Percentiles rank a stretch among this genome's conserved stretches.
These are phyloP conservation scores for Hemaris fuciformis DNA, from an alignment of 2,888 invertebrate species.

Conservation along the genomic window DNA sequence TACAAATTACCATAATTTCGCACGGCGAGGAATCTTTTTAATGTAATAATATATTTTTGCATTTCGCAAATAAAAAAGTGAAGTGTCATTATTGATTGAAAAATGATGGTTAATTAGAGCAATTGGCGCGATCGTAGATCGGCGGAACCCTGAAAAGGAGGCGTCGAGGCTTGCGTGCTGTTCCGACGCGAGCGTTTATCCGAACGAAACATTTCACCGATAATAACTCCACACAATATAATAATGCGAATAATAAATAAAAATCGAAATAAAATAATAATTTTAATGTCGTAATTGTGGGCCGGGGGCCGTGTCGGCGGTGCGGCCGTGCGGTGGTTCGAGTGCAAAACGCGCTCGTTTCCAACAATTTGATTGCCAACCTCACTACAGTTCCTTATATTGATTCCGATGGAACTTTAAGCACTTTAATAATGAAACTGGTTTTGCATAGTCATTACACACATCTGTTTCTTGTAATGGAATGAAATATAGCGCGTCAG, in stretches of 20 bases:
- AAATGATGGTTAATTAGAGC: conserved; percentile 9
- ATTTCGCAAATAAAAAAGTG: conserved; percentile 4
- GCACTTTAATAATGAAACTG: conserved; percentile 49
- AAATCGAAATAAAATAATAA: conserved; percentile 81
- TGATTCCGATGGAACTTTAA: conserved; percentile 62
- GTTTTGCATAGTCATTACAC: conserved; percentile 34
- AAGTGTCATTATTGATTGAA: conserved; percentile 13
- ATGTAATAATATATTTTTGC: conserved; percentile 5
- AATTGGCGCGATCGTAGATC: conserved; percentile 12
- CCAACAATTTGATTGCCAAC: conserved; percentile 62
- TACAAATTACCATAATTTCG: not conserved
- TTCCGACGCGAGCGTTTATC: conserved; percentile 71
- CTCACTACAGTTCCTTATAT: conserved; percentile 54
- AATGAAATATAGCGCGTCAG: conserved; percentile 19
- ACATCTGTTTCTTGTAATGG: conserved; percentile 29
- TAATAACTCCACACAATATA: conserved; percentile 82
- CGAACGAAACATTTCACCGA: conserved; percentile 81
- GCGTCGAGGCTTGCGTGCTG: conserved; percentile 68
- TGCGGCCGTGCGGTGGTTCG: not conserved
- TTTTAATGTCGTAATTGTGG: conserved; percentile 80
- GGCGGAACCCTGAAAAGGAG: conserved; percentile 53
- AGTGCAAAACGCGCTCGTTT: conserved; percentile 61
- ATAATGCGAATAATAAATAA: conserved; percentile 82
- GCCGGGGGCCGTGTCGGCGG: conserved; percentile 62
- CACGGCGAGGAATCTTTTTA: conserved; percentile 1